Evolutionary conservation across 92 coral and sea anemone species (phyloP), one percentile per base, ranked within the genome.

Genomic region (Phenganax marumi): DNA sequence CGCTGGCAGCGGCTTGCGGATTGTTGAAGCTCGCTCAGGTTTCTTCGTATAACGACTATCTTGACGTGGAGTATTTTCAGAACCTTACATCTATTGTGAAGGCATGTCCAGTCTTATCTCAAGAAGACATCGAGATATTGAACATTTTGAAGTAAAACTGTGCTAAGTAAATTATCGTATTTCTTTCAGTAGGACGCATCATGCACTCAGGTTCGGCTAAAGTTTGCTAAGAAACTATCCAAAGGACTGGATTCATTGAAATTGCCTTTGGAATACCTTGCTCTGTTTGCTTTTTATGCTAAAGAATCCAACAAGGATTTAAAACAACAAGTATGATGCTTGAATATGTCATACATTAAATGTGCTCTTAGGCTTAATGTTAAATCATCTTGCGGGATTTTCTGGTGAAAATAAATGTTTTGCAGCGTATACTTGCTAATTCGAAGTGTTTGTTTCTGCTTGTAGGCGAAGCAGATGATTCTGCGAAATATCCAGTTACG

Each of bases 1-100:
- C 96, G 50, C 86, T 95, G 55, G 92, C 92, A 57, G 97, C 98
- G 0, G 92, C 98, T 2, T 92, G 93, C 87, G 98, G 91, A 8
- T 75, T 95, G 53, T 79, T 95, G 65, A 95, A 92, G 73, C 87
- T 95, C 70, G 93, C 97, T 9, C 93, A 90, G 70, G 96, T 90
- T 61, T 68, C 87, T 46, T 73, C 84, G 62, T 95, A 89, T 64
- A 90, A 87, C 63, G 93, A 87, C 8, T 91, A 70, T 50, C 91
- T 95, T 70, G 83, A 92, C 39, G 80, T 92, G 16, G 92, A 89
- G 77, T 66, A 86, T 88, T 92, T 91, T 64, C 95, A 90, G 61
- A 88, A 74, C 23, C 85, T 95, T 5, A 91, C 98, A 12, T 76
- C 91, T 18, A 89, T 90, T 12, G 88, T 95, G 84, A 95, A 95